These are phyloP conservation scores for Pollenia amentaria DNA, from an alignment of 2,888 invertebrate species.

Conservation along the genomic window DNA sequence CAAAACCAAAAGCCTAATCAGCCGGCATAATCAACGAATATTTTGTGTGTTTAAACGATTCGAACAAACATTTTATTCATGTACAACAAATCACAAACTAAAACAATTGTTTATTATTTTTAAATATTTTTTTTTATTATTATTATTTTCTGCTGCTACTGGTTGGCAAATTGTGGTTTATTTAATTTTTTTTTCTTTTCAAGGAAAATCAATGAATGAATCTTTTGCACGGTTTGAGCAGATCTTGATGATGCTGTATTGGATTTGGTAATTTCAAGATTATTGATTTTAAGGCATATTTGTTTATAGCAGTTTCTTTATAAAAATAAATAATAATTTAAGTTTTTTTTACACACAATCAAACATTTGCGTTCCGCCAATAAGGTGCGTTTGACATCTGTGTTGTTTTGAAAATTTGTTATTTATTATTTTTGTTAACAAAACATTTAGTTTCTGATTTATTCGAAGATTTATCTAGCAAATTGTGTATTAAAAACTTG, in stretches of 20 bases:
- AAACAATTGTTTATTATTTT: constrained; percentile 57
- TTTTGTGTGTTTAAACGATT: constrained; percentile 11
- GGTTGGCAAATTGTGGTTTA: constrained; percentile 15
- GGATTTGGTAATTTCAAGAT: constrained; percentile 42
- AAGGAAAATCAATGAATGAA: constrained; percentile 18
- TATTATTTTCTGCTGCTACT: constrained; percentile 47
- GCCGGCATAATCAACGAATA: constrained; percentile 1
- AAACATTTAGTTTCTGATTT: constrained; percentile 58
- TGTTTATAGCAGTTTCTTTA: constrained; percentile 15
- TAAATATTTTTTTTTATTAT: constrained; percentile 20
- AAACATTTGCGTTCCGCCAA: constrained; percentile 39
- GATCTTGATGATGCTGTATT: constrained; percentile 14
- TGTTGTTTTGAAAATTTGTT: constrained; percentile 55
- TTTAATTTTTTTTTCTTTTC: neutral
- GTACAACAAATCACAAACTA: constrained; percentile 50
- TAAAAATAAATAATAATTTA: constrained; percentile 34
- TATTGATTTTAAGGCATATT: neutral
- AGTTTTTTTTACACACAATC: neutral
- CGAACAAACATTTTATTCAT: constrained; percentile 50
- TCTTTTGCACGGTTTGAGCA: neutral
- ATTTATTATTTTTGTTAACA: constrained; percentile 16
- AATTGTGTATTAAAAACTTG: constrained; percentile 51
- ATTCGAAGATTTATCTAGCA: constrained; percentile 57
- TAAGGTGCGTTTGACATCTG: constrained; percentile 67
- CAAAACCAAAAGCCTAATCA: constrained; percentile 34